phyloP scores from a whole-genome alignment of 2,888 invertebrate genomes.

The Gortyna flavago region DNA sequence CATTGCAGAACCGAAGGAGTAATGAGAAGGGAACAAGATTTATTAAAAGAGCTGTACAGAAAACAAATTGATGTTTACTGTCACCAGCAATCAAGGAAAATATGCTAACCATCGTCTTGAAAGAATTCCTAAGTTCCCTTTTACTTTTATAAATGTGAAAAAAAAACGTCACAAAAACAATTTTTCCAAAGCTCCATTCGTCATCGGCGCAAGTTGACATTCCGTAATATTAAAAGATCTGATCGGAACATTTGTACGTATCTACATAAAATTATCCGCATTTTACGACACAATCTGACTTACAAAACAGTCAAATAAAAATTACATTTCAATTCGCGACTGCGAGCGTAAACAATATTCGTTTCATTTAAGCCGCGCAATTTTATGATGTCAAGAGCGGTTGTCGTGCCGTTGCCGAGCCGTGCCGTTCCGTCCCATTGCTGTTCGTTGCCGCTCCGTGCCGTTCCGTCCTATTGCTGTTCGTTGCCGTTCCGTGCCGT shows the following conservation, averaged over 20 bases:
- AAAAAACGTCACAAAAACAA: neutral
- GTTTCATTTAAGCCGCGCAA: constrained; percentile 50
- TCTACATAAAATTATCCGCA: constrained; percentile 33
- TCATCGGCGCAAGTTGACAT: constrained; percentile 3
- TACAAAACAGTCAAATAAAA: constrained; percentile 53
- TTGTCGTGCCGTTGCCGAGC: constrained; percentile 1
- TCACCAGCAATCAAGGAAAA: neutral
- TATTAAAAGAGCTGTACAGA: neutral
- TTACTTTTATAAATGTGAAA: neutral
- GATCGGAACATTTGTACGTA: constrained; percentile 31
- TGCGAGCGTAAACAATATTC: constrained; percentile 57
- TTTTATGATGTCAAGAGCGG: constrained; percentile 48
- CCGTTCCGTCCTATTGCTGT: neutral
- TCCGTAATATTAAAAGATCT: constrained; percentile 32
- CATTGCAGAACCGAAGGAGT: neutral
- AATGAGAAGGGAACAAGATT: neutral
- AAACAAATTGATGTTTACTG: constrained; percentile 1
- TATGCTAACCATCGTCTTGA: neutral
- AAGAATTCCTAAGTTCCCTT: neutral
- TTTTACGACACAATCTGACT: constrained; percentile 51
- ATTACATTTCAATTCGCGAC: constrained; percentile 54
- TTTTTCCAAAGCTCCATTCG: constrained; percentile 11
- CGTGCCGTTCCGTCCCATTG: neutral
- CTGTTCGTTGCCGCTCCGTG: neutral
- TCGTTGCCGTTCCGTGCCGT: too few relatives aligned